Base-by-base conservation (phyloP, 2,113 vertebrate species). In the Myiopsitta monachus region DNA sequence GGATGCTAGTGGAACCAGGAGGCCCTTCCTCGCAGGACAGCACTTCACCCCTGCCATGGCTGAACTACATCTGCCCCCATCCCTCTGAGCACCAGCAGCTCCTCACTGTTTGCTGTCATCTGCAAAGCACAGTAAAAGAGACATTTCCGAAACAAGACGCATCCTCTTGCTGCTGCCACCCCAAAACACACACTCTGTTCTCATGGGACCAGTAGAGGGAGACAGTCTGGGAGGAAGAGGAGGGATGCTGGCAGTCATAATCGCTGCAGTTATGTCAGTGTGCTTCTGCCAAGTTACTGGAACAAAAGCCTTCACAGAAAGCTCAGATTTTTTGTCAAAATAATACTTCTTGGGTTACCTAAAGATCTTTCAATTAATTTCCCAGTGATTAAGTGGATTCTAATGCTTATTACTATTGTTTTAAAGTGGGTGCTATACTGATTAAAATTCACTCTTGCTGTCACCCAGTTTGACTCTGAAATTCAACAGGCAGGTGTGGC, bases 61-160 rank as follows among this genome's bases (percentile, higher is more conserved):
- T 17, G 22, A 22, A 41, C 33, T 27, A 18, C 18, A 17, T 28
- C 26, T 7, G 1, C 38, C 59, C 18, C 3, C 27, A 4, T 14
- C 82, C 41, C 70, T 9, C 57, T 3, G 5, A 36, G n/a, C 59
- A 54, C 10, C 30, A 18, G 3, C 23, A 26, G 3, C 18, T n/a
- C 23, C 83, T 38, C 4, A 1, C 12, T 14, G 38, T 46, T 19
- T 10, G 6, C 15, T 9, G 31, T 8, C 52, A 51, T 7, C 39
- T 13, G n/a, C 55, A 16, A 15, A 1, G 6, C 9, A 18, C 28
- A 9, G 24, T n/a, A 13, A 41, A 1, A 1, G 39, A 55, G 24
- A 18, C 7, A 14, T 8, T 8, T 43, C 26, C 8, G 7, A 10
- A 12, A 41, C 0, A 1, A 63, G 22, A 44, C 3, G 1, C 1